Evolutionary conservation across 2,113 vertebrate species (phyloP).

Genomic region (Hippocampus mohnikei): DNA sequence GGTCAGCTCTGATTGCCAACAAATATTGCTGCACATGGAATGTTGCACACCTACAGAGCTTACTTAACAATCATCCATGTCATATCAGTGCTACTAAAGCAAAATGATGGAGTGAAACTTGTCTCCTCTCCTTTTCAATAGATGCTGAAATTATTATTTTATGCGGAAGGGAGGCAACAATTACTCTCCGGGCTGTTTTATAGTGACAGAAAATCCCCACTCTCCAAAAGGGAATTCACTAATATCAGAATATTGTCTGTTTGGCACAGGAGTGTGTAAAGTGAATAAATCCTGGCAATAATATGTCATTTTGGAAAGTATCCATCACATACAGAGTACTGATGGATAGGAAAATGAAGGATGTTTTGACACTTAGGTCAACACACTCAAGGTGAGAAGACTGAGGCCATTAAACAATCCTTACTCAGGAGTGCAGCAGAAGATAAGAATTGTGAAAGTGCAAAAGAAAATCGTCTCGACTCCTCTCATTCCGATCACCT

Average conservation of each 20-base stretch:
- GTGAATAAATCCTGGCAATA: neutral
- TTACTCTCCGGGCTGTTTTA: neutral
- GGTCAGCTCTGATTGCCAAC: no score
- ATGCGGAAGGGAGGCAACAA: neutral
- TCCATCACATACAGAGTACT: neutral
- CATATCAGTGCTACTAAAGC: neutral
- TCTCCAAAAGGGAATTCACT: neutral
- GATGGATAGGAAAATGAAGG: neutral
- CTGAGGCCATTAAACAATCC: neutral
- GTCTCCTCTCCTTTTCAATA: neutral
- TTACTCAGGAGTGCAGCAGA: neutral
- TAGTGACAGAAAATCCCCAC: neutral
- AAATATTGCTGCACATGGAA: neutral
- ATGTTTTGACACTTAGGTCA: neutral
- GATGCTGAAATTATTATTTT: neutral
- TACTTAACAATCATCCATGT: neutral
- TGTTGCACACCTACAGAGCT: neutral
- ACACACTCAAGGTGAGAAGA: slow-evolving; percentile 2
- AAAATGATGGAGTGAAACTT: neutral
- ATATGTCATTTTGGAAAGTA: neutral
- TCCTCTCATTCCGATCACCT: neutral
- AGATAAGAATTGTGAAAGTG: slow-evolving; percentile 2
- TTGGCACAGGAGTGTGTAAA: neutral
- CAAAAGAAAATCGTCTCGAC: neutral
- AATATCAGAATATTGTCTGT: neutral